These are phyloP conservation scores for Tragelaphus scriptus DNA, from an alignment of 2,113 vertebrate genomes.

Conservation along the genomic window DNA sequence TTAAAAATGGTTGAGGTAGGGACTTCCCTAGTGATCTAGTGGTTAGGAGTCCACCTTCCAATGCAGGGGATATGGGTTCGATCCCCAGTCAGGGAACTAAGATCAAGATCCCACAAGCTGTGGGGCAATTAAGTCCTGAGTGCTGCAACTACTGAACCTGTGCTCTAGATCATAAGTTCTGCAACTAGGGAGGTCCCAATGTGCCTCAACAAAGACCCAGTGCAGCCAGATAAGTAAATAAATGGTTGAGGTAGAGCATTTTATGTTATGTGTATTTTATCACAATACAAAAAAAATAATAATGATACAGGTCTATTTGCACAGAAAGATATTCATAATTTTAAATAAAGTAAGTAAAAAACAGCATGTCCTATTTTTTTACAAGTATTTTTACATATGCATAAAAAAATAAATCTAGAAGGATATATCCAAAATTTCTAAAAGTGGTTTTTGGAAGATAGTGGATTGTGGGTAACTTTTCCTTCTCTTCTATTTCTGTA, in stretches of 20 bases:
- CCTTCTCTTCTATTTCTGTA: neutral
- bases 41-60: neutral
- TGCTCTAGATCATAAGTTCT: neutral
- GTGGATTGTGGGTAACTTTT: neutral
- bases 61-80: neutral
- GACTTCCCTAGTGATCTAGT: neutral
- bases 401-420: neutral
- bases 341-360: constrained; percentile 15
- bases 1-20: neutral
- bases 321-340: neutral
- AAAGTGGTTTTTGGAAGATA: neutral
- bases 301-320: neutral
- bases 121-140: neutral
- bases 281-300: neutral
- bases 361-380: neutral
- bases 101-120: neutral
- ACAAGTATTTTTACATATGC: neutral
- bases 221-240: neutral
- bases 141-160: neutral
- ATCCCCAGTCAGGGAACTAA: neutral
- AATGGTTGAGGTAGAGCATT: neutral
- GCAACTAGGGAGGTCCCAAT: neutral
- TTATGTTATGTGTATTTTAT: neutral
- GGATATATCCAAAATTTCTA: neutral
- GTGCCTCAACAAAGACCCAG: neutral